Conservation (phyloP, 2,888 invertebrate genomes). For the Druceiella hillmani region DNA sequence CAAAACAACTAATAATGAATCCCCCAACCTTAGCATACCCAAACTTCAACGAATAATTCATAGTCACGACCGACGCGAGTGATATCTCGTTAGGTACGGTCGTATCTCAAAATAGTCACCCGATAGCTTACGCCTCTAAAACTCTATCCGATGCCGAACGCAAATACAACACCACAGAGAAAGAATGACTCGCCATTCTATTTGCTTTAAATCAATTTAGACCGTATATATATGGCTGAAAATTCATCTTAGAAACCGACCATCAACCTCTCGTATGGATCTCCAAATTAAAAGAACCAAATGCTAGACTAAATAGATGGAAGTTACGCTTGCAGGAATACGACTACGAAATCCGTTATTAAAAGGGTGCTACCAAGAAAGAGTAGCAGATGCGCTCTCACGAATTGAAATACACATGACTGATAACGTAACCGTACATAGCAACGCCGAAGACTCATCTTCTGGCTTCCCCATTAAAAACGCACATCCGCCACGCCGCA, state of each 20-base stretch:
- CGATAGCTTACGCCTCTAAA: not conserved
- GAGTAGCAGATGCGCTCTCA: conserved; percentile 3
- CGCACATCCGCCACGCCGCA: not conserved
- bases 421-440: not conserved
- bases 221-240: conserved; percentile 2
- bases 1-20: conserved; percentile 14
- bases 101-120: not conserved
- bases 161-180: not conserved
- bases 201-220: conserved; percentile 1
- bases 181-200: not conserved
- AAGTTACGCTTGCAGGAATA: not conserved
- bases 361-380: not conserved
- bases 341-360: not conserved
- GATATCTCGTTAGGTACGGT: not conserved
- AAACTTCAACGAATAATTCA: conserved; percentile 14
- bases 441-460: not conserved
- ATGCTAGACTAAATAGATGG: not conserved
- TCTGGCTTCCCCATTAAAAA: not conserved
- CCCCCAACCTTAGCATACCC: conserved; percentile 20
- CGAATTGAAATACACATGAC: not conserved
- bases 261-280: conserved; percentile 3
- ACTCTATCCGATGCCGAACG: not conserved
- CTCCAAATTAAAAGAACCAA: not conserved
- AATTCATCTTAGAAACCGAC: not conserved
- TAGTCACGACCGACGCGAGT: conserved; percentile 2